Percentiles rank a stretch among this genome's conserved stretches.
phyloP scores from a whole-genome alignment of 2,888 invertebrate species.

The Acanthopleura granulata region DNA sequence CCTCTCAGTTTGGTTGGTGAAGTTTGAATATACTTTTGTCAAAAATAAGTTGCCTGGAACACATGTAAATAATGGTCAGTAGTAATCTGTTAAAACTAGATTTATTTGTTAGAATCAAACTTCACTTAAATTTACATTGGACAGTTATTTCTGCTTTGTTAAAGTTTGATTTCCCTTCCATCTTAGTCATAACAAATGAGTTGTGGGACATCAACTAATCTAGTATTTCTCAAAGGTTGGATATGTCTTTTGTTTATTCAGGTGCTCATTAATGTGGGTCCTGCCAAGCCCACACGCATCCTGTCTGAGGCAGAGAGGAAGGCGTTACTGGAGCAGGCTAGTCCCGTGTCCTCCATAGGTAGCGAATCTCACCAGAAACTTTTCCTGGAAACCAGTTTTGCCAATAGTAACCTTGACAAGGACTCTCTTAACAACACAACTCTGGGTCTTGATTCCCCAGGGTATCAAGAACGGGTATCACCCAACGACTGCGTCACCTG shows the following conservation, averaged over 20 bases:
- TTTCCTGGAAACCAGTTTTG: slow-evolving; percentile 83
- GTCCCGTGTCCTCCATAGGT: slow-evolving; percentile 29
- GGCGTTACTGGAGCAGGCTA: slow-evolving; percentile 42
- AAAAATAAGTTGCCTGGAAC: too few species aligned
- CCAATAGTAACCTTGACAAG: slow-evolving; percentile 52
- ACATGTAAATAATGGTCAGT: too few species aligned
- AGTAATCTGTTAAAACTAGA: too few species aligned
- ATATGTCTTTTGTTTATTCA: slow-evolving; percentile 38
- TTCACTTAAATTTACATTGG: too few species aligned
- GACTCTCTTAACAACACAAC: neutral
- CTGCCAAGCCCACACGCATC: slow-evolving; percentile 77
- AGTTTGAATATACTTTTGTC: too few species aligned
- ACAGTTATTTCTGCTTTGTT: too few species aligned
- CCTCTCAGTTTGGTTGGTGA: too few species aligned
- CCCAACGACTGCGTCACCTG: neutral
- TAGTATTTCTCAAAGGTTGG: too few species aligned
- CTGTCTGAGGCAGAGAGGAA: slow-evolving; percentile 56
- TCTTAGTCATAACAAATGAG: too few species aligned
- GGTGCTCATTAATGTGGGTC: slow-evolving; percentile 76
- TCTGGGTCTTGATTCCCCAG: neutral
- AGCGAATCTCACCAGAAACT: slow-evolving; percentile 72
- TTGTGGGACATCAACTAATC: neutral
- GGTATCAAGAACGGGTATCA: neutral
- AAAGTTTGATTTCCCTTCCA: too few species aligned
- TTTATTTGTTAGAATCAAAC: too few species aligned